Evolutionary conservation across 2,888 invertebrate species (phyloP), one percentile per base, ranked within the genome.

Genomic region (Synanthedon andrenaeformis): DNA sequence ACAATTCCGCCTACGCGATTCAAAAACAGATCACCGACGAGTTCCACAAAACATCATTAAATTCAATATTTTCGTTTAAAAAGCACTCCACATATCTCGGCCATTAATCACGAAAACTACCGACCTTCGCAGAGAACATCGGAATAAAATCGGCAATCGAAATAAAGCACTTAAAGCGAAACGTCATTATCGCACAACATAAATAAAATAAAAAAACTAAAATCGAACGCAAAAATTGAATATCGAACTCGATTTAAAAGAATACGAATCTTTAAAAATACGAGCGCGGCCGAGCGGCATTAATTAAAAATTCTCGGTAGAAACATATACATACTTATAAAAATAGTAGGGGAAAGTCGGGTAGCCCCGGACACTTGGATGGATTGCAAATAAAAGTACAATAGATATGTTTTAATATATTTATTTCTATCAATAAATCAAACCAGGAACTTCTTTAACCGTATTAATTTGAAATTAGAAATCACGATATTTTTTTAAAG

Each of bases 241-340:
- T 86, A 84, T 86, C 83, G 82, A 73, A 82, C 70, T 82, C 79
- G 82, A 85, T 86, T 86, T 86, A 83, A 85, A 85, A 82, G 83
- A 82, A 83, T 82, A 79, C 82, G 80, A 83, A 79, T 80, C 84
- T 86, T 35, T 80, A 80, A 84, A 84, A 84, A 85, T 85, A 84
- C 82, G 82, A 82, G 79, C 82, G 73, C 79, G 79, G 76, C 76
- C 76, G 76, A 79, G 74, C 83, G 77, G 85, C 85, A 86, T 87
- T 86, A 87, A 87, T 87, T 87, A 87, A 87, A 86, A 85, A 87
- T 87, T 87, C 87, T 85, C 84, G 84, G 87, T 87, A 86, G 84
- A 87, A 8, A 35, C 35, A 35, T 35, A 35, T 35, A 87, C 85
- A 87, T 87, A 85, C 87, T 45, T 45, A 45, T 45, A 83, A 83